Evolutionary conservation across 1,140 invertebrate genomes (phyloP), one percentile per base, ranked within the genome.

Genomic region (Argopecten irradians): DNA sequence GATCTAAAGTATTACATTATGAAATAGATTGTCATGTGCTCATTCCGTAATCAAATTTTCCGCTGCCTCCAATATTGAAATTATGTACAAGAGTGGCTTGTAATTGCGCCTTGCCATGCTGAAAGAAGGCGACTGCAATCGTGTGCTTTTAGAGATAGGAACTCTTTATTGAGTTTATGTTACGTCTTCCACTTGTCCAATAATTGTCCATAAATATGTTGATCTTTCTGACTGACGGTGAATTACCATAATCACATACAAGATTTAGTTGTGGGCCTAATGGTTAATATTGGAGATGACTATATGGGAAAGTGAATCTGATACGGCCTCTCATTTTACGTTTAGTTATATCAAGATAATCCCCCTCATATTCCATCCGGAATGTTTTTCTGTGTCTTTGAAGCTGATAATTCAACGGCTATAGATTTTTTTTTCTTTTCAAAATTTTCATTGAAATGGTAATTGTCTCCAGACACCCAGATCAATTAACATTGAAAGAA

Each of bases 131-230:
- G 55, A 71, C 55, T 71, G 55, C 55, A 71, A 28, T 71, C 5
- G 55, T 71, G 55, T 71, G 55, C 55, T 71, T 71, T 71, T 71
- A 71, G 55, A 71, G 55, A 71, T 71, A 71, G 28, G 28, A 71
- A 71, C 55, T 71, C 55, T n/a, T n/a, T 71, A 71, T 71, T 71
- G n/a, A 71, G 55, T 71, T 71, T 71, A 71, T 71, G 55, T 71
- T 71, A 71, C 55, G n/a, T 71, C 55, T 71, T 71, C 55, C 55
- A 71, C 55, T 71, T 71, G 19, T 22, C 13, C 28, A 22, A 71
- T 71, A 71, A 71, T 71, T 71, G 55, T 71, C 55, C 55, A 71
- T 71, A 71, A 71, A 71, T 71, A 71, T 71, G 55, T 71, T 71
- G 55, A 71, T 71, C 55, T 71, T 71, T 28, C 13, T 71, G 55